Evolutionary conservation across 2,113 vertebrate species (phyloP), one percentile per base, ranked within the genome.

Genomic region (Ptychochromis oligacanthus): DNA sequence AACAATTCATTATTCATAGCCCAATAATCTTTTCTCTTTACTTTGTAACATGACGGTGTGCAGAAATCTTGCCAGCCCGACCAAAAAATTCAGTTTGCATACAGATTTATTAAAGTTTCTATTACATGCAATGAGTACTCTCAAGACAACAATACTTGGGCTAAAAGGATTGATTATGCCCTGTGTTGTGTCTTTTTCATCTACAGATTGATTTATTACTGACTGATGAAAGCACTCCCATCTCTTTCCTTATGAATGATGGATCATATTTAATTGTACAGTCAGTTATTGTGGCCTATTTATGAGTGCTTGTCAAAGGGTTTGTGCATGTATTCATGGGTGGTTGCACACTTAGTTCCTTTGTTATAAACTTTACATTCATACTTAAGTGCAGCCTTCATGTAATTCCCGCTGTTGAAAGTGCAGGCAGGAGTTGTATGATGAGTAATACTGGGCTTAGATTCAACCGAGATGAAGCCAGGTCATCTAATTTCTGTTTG

Each of bases 151-250:
- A 13, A 2, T 58, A 74, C 67, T 82, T 22, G 58, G 59, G 14
- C 61, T 86, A 65, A 88, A 90, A 58, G 24, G 58, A 91, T 86
- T 85, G 89, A 91, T 92, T 87, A 65, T 77, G 80, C 82, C 17
- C 54, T 43, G 62, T 77, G 83, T 81, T 36, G 49, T 77, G 67
- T 65, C 75, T 62, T 81, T 88, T 91, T 82, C 56, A 91, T 88
- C 85, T 65, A 14, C 2, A 1, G 8, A 89, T 92, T 85, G 84
- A 94, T 89, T 89, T 77, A 82, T 78, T 38, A 81, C 74, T 82
- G 86, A 92, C 81, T 89, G 84, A 88, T 91, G 89, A 87, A 87
- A 62, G 49, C 87, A 49, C 60, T 52, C 36, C 75, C 18, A 4
- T 65, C 79, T 75, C 60, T 56, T 81, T 79, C 75, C 70, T 84